phyloP scores from a whole-genome alignment of 2,113 vertebrate species.

The Abramis brama region DNA sequence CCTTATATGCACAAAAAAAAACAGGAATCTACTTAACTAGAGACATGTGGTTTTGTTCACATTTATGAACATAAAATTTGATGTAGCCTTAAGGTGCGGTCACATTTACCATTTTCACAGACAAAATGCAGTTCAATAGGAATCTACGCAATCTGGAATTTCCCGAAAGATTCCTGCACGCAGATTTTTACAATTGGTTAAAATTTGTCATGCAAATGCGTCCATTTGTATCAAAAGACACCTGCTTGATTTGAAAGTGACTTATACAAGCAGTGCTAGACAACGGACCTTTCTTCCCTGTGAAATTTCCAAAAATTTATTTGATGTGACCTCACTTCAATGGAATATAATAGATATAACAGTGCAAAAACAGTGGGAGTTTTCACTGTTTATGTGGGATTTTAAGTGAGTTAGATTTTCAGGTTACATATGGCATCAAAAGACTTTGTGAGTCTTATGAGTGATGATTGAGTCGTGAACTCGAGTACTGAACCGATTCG shows the following conservation, averaged over 20 bases:
- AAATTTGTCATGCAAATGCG: neutral
- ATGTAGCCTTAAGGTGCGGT: too few species aligned
- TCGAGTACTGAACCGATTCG: neutral
- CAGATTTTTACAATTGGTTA: accelerated
- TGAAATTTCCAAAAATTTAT: too few species aligned
- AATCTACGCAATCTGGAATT: too few species aligned
- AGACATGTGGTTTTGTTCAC: too few species aligned
- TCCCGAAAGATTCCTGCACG: too few species aligned
- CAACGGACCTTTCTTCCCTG: too few species aligned
- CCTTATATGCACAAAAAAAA: neutral
- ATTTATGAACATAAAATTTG: too few species aligned
- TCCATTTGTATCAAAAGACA: neutral
- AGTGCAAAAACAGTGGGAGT: neutral
- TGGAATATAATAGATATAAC: neutral
- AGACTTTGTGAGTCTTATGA: neutral
- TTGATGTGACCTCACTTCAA: neutral
- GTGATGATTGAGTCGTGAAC: neutral
- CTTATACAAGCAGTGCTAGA: neutral
- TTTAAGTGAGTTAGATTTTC: neutral
- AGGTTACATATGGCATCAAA: neutral
- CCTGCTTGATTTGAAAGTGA: neutral
- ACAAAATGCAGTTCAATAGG: too few species aligned
- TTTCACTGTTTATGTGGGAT: neutral
- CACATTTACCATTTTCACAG: too few species aligned
- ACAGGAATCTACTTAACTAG: too few species aligned